Conservation (phyloP, 2,888 invertebrate species). For the Perizoma affinitatum region DNA sequence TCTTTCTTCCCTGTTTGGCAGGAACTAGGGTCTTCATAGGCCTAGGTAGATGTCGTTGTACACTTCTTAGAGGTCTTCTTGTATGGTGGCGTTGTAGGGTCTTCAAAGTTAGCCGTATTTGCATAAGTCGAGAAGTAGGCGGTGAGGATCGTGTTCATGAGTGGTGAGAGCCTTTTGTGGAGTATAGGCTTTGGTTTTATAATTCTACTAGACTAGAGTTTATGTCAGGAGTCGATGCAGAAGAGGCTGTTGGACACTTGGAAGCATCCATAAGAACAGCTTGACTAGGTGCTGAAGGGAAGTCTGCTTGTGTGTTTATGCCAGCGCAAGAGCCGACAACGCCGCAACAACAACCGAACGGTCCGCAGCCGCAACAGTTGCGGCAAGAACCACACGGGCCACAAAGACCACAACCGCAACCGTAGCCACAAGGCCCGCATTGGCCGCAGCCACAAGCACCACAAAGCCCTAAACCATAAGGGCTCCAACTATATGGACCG, state of each 20-base stretch:
- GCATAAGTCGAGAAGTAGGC: conserved; percentile 41
- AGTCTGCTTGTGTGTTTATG: neutral
- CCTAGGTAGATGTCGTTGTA: neutral
- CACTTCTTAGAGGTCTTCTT: conserved; percentile 1
- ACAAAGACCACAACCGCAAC: conserved; percentile 19
- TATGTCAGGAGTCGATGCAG: conserved; percentile 12
- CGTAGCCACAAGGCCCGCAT: conserved; percentile 16
- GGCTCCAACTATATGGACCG: conserved; percentile 34
- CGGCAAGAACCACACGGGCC: conserved; percentile 33
- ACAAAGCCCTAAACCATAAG: conserved; percentile 27
- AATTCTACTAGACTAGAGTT: conserved; percentile 26
- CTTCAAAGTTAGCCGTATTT: neutral
- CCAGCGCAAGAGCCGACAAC: conserved; percentile 11
- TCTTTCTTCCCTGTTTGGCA: conserved; percentile 1
- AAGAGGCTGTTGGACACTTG: conserved; percentile 4
- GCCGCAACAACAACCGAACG: conserved; percentile 6
- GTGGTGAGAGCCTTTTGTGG: conserved; percentile 9
- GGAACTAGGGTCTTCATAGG: neutral
- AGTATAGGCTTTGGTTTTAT: conserved; percentile 17
- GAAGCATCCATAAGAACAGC: neutral
- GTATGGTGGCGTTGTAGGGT: neutral
- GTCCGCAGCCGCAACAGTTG: neutral
- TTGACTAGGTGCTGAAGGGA: neutral
- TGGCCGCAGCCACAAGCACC: conserved; percentile 22
- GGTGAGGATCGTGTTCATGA: conserved; percentile 26